A percentile compares a stretch with the other conserved stretches of the same genome.
phyloP scores from a whole-genome alignment of 2,797 vertebrate genomes.

The Onychomys arenicola region DNA sequence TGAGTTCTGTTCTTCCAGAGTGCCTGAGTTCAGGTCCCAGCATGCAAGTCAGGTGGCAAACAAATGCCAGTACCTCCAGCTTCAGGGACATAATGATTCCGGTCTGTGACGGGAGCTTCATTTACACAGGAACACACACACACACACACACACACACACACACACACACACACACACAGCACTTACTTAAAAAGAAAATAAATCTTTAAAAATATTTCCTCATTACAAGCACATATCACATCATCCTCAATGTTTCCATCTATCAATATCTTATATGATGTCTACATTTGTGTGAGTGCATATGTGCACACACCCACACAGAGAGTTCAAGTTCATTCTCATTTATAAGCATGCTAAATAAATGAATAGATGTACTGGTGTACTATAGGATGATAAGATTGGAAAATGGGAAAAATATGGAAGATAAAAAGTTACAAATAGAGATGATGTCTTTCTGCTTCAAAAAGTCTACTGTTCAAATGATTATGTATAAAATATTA shows the following conservation, averaged over 20 bases:
- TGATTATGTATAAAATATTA: not conserved
- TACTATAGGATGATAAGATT: not conserved
- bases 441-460: not conserved
- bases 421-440: not conserved
- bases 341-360: constrained; percentile 3
- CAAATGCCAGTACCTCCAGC: no score
- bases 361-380: not conserved
- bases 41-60: not conserved
- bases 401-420: not conserved
- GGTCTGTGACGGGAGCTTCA: not conserved
- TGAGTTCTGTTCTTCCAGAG: not conserved
- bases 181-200: not conserved
- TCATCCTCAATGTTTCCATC: accelerated
- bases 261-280: not conserved
- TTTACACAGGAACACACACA: not conserved
- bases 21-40: not conserved
- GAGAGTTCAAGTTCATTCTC: not conserved
- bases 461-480: not conserved
- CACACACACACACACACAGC: not conserved
- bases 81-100: not conserved
- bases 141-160: not conserved
- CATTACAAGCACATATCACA: not conserved
- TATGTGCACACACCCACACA: not conserved
- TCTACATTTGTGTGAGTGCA: not conserved
- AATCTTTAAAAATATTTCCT: not conserved